These are phyloP conservation scores for Camptogramma bilineatum DNA, from an alignment of 2,888 invertebrate species.

Conservation along the genomic window DNA sequence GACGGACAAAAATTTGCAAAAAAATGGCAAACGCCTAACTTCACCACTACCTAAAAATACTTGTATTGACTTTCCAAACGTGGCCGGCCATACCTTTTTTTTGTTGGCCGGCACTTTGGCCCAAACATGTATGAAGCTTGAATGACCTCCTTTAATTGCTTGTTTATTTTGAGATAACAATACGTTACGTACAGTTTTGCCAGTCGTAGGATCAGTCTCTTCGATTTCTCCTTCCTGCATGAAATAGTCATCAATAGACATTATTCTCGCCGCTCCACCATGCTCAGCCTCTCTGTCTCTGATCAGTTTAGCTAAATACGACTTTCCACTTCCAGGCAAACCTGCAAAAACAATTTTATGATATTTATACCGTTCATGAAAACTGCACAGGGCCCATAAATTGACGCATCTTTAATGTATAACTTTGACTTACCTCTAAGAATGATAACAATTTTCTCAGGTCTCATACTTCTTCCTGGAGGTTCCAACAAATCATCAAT, in stretches of 20 bases:
- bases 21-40: not conserved
- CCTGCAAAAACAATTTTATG: slow-evolving; percentile 68
- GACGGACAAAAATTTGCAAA: no score
- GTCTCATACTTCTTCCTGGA: slow-evolving; percentile 93
- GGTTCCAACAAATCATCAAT: slow-evolving; percentile 93
- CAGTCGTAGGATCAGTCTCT: slow-evolving; percentile 88
- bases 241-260: slow-evolving; percentile 98
- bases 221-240: slow-evolving; percentile 93
- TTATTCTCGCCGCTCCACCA: slow-evolving; percentile 95
- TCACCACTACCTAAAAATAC: no score
- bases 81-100: no score
- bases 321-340: slow-evolving; percentile 97
- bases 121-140: no score
- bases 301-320: slow-evolving; percentile 94
- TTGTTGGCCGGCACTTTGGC: no score
- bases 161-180: no score
- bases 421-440: slow-evolving; percentile 88
- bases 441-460: slow-evolving; percentile 93
- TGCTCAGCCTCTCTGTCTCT: slow-evolving; percentile 93
- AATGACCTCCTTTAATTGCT: not conserved
- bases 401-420: no score
- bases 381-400: no score
- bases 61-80: no score
- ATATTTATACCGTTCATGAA: not conserved
- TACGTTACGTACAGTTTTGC: slow-evolving; percentile 85